These are phyloP conservation scores for Meteorus cinctellus DNA, from an alignment of 2,888 invertebrate species.

Conservation along the genomic window DNA sequence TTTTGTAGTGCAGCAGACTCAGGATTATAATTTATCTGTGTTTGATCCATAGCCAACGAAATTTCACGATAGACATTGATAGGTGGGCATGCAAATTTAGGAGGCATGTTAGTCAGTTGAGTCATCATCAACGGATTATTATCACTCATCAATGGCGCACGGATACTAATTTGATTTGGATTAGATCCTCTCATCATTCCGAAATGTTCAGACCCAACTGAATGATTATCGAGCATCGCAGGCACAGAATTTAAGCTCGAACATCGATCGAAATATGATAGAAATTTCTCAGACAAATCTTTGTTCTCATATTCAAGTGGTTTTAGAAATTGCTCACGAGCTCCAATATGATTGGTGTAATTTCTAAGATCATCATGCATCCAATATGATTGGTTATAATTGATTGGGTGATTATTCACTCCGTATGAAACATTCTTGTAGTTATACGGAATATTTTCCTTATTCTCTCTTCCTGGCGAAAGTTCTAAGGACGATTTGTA, in stretches of 20 bases:
- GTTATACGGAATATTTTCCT: background rate
- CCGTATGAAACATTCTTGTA: background rate
- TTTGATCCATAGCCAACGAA: background rate
- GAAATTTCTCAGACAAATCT: background rate
- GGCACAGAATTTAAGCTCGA: background rate
- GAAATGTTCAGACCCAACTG: background rate
- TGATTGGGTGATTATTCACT: too few relatives aligned
- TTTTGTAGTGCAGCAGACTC: background rate
- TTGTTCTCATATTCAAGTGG: background rate
- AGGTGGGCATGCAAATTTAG: background rate
- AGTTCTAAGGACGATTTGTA: constrained; percentile 9
- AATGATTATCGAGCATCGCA: background rate
- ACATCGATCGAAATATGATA: background rate
- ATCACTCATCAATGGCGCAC: background rate
- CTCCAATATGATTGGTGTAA: background rate
- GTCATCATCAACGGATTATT: background rate
- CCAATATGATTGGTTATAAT: too few relatives aligned
- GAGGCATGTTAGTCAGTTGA: background rate
- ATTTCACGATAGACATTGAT: background rate
- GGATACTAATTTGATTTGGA: background rate
- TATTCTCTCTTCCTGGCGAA: constrained; percentile 12
- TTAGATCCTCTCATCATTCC: background rate
- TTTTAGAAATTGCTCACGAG: background rate
- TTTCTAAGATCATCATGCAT: too few relatives aligned
- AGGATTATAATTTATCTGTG: background rate